A percentile compares a stretch with the other conserved stretches of the same genome.
Conservation (phyloP, 2,888 invertebrate genomes). For the Tachina lurida region DNA sequence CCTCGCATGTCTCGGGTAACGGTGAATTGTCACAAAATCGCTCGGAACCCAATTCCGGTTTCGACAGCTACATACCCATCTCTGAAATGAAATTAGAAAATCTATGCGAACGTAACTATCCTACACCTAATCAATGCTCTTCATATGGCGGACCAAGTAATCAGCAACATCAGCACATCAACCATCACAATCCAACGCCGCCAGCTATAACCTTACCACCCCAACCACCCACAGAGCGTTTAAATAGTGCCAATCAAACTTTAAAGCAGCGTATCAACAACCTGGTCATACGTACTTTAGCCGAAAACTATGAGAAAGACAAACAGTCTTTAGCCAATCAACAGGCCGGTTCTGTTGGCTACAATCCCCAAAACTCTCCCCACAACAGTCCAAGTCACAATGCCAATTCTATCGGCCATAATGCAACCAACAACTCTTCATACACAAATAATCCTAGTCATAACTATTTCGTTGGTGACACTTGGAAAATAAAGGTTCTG, state of each 20-base stretch:
- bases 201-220: conserved; percentile 63
- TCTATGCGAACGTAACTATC: conserved; percentile 82
- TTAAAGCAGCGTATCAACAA: conserved; percentile 94
- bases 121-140: conserved; percentile 85
- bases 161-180: conserved; percentile 32
- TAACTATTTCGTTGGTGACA: conserved; percentile 86
- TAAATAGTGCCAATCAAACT: conserved; percentile 86
- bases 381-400: conserved; percentile 80
- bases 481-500: conserved; percentile 91
- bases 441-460: conserved; percentile 79
- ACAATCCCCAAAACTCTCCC: conserved; percentile 76
- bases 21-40: conserved; percentile 74
- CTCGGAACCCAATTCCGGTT: conserved; percentile 82
- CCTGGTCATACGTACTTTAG: conserved; percentile 93
- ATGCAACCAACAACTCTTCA: conserved; percentile 51
- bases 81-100: conserved; percentile 82
- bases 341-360: conserved; percentile 73
- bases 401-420: conserved; percentile 56
- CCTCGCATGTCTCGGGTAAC: conserved; percentile 76
- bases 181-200: conserved; percentile 45
- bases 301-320: conserved; percentile 89
- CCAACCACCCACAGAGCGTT: conserved; percentile 77
- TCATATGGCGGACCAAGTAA: conserved; percentile 81
- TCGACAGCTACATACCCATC: conserved; percentile 81
- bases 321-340: conserved; percentile 81